These are phyloP conservation scores for Tanypteryx hageni DNA, from an alignment of 2,888 invertebrate genomes.

Conservation along the genomic window DNA sequence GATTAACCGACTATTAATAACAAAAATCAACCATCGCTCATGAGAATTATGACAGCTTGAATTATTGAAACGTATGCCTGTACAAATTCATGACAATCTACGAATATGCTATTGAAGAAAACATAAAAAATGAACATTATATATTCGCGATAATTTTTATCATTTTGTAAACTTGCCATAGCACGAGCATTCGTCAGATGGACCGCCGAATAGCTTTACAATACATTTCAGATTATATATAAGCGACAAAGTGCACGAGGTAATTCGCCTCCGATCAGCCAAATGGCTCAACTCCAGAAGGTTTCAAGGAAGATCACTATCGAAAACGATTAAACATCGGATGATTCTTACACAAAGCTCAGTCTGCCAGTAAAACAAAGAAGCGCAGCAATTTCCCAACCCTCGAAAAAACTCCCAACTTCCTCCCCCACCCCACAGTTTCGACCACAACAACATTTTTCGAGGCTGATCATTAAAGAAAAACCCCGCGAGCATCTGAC, in stretches of 20 bases:
- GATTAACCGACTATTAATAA: no score
- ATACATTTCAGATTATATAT: not conserved
- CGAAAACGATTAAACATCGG: constrained; percentile 5
- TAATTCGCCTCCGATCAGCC: not conserved
- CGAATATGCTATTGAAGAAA: no score
- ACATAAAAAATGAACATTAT: no score
- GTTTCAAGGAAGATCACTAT: not conserved
- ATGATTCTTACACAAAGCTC: not conserved
- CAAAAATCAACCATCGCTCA: no score
- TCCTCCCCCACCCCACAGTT: not conserved
- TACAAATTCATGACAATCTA: no score
- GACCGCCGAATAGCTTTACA: no score
- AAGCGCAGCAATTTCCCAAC: constrained; percentile 6
- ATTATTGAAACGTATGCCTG: no score
- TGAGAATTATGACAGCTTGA: no score
- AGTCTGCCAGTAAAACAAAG: not conserved
- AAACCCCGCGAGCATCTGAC: not conserved
- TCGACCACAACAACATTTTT: not conserved
- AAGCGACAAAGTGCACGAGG: not conserved
- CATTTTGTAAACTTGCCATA: no score
- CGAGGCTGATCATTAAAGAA: not conserved
- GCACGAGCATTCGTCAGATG: no score
- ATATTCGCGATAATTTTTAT: no score
- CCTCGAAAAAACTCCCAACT: not conserved
- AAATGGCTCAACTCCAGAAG: constrained; percentile 6